Evolutionary conservation across 2,113 vertebrate species (phyloP), one percentile per base, ranked within the genome.

Genomic region (Chrysemys picta): DNA sequence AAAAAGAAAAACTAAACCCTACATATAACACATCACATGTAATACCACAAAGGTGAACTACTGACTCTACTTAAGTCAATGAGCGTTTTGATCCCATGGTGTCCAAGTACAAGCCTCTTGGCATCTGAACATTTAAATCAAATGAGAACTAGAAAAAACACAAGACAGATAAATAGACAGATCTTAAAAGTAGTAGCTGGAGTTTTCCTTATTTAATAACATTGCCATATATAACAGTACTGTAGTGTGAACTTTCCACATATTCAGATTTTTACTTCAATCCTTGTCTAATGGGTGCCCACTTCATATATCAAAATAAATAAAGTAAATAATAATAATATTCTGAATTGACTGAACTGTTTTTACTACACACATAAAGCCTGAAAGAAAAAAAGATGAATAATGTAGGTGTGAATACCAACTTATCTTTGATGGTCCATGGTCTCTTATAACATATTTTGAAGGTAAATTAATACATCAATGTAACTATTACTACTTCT

Each of bases 161-260:
- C 6, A 69, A 81, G 31, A 53, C 50, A 81, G 52, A 81, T 5
- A 53, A 53, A 79, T 16, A 45, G 42, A 78, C 16, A 80, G 69
- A 80, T 49, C 14, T 50, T 50, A 80, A 10, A 50, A 9, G 27
- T 31, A 21, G 54, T 24, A 57, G 56, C 56, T 57, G 56, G 24
- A 57, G 56, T 57, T 57, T 57, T 57, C 56, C 56, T 57, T 57
- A 57, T 10, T 57, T 57, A 24, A 57, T 94, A 88, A 52, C 25
- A 22, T 0, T 78, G 17, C 0, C 16, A 17, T 11, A 42, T n/a
- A 42, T 13, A 42, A n/a, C 35, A 42, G n/a, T 9, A 50, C 2
- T n/a, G 24, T 69, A 69, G 62, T 17, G 17, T 69, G 35, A 31
- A 35, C 35, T 69, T 69, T n/a, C 62, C 35, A n/a, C 62, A 5